A percentile compares a stretch with the other conserved stretches of the same genome.
Conservation (phyloP, 2,113 vertebrate genomes). For the Peromyscus polionotus region DNA sequence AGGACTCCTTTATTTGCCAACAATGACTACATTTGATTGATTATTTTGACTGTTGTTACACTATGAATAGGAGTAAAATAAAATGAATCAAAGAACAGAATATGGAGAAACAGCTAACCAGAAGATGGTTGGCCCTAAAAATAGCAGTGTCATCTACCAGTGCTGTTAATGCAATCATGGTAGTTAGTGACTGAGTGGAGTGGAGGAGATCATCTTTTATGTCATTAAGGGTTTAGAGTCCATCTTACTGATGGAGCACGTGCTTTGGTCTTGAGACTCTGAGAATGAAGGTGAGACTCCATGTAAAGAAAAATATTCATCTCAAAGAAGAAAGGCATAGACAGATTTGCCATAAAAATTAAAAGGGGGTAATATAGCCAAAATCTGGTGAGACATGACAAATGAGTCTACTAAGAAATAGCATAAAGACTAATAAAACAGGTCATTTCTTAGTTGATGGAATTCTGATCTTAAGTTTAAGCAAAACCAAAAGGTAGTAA, state of each 20-base stretch:
- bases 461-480: not conserved
- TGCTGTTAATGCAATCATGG: not conserved
- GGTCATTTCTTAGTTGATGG: not conserved
- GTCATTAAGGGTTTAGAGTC: not conserved
- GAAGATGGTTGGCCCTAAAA: not conserved
- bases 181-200: not conserved
- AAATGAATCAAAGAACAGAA: not conserved
- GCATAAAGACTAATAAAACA: not conserved
- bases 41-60: not conserved
- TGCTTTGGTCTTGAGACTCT: not conserved
- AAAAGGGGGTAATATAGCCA: fast-evolving
- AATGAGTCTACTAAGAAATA: not conserved
- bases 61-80: not conserved
- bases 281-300: not conserved
- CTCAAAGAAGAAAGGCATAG: not conserved
- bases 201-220: not conserved
- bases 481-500: not conserved
- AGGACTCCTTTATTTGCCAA: not conserved
- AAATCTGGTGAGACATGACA: not conserved
- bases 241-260: not conserved
- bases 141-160: not conserved
- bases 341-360: not conserved
- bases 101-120: not conserved
- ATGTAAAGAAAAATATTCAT: not conserved
- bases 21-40: not conserved